Evolutionary conservation across 2,797 vertebrate species (phyloP).

Genomic region (Salarias fasciatus): DNA sequence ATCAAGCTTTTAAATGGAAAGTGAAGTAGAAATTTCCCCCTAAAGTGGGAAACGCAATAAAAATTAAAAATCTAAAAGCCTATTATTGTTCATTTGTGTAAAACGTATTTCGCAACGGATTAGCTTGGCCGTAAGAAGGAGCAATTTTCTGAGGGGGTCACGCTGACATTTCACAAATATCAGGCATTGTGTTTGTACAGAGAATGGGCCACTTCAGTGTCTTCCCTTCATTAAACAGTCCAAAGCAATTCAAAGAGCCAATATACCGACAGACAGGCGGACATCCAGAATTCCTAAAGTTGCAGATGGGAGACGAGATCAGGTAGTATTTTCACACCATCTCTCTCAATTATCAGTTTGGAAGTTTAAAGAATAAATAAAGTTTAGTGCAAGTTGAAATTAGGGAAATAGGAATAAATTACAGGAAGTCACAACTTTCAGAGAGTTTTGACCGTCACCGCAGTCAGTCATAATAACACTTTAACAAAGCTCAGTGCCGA

Average conservation of each 20-base stretch:
- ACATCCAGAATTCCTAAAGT: neutral
- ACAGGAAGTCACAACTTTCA: neutral
- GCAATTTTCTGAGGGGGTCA: constrained; percentile 1
- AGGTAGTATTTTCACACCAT: too few species aligned
- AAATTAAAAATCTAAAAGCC: too few species aligned
- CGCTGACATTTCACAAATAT: constrained; percentile 17
- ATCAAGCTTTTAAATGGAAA: constrained; percentile 16
- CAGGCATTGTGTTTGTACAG: constrained; percentile 14
- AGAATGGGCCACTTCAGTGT: constrained; percentile 5
- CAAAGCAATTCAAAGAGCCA: constrained; percentile 1
- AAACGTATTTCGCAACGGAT: too few species aligned
- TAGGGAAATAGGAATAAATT: neutral
- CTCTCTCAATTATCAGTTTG: neutral
- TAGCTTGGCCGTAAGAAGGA: neutral
- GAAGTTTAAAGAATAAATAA: constrained; percentile 4
- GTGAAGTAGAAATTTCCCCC: neutral
- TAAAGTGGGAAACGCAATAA: too few species aligned
- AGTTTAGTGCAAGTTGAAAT: constrained; percentile 15
- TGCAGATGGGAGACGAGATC: too few species aligned
- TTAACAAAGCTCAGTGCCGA: neutral
- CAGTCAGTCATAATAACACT: constrained; percentile 1
- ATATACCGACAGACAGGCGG: neutral
- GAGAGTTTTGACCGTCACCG: neutral
- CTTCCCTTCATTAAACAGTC: constrained; percentile 1
- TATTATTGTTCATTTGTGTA: too few species aligned